phyloP scores from a whole-genome alignment of 2,113 vertebrate species.

The Tenebrosternarchus preto region DNA sequence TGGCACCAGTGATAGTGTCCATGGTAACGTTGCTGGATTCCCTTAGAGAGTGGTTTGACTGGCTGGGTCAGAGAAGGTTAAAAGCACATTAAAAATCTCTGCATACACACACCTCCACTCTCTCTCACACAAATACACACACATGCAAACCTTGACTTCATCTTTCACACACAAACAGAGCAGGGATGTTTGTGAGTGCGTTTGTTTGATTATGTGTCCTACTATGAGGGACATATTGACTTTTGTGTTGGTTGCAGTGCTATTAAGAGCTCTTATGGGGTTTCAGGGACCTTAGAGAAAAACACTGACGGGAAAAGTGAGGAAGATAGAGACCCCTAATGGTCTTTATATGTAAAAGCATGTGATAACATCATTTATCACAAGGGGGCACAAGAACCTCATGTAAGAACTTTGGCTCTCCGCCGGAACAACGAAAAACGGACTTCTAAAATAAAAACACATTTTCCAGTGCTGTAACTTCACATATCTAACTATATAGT shows the following conservation, averaged over 20 bases:
- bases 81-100: slow-evolving; percentile 56
- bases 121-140: slow-evolving; percentile 31
- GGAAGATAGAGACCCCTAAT: slow-evolving; percentile 2
- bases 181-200: background rate
- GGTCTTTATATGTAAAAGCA: background rate
- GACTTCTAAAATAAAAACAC: background rate
- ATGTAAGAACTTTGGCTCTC: background rate
- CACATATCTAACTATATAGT: background rate
- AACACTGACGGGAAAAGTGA: background rate
- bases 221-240: background rate
- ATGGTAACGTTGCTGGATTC: slow-evolving; percentile 56
- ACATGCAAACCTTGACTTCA: background rate
- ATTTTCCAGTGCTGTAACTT: too few relatives aligned
- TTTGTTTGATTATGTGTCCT: background rate
- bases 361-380: background rate
- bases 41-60: slow-evolving; percentile 40
- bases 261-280: slow-evolving; percentile 16
- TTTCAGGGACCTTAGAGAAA: slow-evolving; percentile 7
- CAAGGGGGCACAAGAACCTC: slow-evolving; percentile 35
- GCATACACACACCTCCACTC: slow-evolving; percentile 30
- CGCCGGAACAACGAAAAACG: too few relatives aligned
- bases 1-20: slow-evolving; percentile 58
- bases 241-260: slow-evolving; percentile 29
- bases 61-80: slow-evolving; percentile 54
- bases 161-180: slow-evolving; percentile 1